phyloP scores from a whole-genome alignment of 2,113 vertebrate genomes.

The Scytalopus superciliaris region DNA sequence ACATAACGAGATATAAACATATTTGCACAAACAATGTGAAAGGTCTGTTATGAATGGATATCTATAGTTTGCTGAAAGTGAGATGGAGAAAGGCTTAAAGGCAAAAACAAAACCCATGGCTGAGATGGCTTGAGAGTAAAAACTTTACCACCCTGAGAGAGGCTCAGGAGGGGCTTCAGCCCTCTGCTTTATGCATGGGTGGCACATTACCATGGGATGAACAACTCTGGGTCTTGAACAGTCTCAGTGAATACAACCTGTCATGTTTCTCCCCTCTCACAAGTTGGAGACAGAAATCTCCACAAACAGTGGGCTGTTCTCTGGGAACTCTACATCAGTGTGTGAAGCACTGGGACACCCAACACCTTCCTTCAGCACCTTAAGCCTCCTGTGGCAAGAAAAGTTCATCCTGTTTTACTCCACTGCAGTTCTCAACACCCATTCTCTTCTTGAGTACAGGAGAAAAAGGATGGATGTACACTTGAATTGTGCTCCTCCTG shows the following conservation, averaged over 20 bases:
- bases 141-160: not conserved
- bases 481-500: accelerated
- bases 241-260: accelerated
- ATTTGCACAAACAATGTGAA: not conserved
- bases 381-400: not conserved
- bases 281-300: not conserved
- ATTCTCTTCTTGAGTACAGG: not conserved
- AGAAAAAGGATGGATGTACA: not conserved
- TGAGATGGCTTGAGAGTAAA: not conserved
- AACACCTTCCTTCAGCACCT: not conserved
- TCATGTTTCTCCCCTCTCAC: accelerated
- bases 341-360: not conserved
- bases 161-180: not conserved
- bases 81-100: not conserved
- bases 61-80: not conserved
- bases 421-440: not conserved
- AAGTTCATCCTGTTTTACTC: not conserved
- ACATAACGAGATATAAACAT: constrained; percentile 1
- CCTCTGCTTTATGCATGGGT: not conserved
- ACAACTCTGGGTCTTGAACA: not conserved
- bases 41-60: not conserved
- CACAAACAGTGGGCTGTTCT: not conserved
- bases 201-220: accelerated
- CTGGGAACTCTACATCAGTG: not conserved
- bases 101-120: not conserved